These are phyloP conservation scores for Eristalinus sepulchralis DNA, from an alignment of 2,888 invertebrate species.

Conservation along the genomic window DNA sequence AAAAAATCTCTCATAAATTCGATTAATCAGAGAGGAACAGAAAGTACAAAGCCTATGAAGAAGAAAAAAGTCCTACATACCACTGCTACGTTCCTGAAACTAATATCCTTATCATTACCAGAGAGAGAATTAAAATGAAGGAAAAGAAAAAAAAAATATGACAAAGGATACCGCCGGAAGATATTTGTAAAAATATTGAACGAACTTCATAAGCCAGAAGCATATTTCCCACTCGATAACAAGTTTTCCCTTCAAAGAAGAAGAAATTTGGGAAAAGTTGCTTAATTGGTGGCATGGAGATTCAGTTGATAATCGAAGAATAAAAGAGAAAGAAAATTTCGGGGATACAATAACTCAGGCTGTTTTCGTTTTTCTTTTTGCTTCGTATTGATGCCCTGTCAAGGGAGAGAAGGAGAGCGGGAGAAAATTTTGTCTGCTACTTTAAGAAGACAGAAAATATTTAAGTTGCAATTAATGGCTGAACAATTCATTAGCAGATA, in stretches of 20 bases:
- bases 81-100: conserved; percentile 1
- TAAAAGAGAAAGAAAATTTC: background rate
- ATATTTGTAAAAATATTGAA: conserved; percentile 48
- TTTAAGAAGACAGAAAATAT: no score
- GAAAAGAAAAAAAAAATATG: background rate
- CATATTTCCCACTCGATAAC: conserved; percentile 42
- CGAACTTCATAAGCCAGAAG: conserved; percentile 42
- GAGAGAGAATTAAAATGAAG: background rate
- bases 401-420: background rate
- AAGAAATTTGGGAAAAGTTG: conserved; percentile 34
- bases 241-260: conserved; percentile 33
- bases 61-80: no score
- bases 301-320: conserved; percentile 9
- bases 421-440: no score
- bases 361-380: background rate
- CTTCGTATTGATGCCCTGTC: background rate
- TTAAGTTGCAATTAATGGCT: no score
- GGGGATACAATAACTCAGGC: conserved; percentile 8
- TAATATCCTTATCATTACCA: conserved; percentile 14
- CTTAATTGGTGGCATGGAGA: conserved; percentile 36
- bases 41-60: no score
- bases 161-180: conserved; percentile 20
- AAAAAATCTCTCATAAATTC: no score
- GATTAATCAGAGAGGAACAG: no score
- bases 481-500: no score